Evolutionary conservation across 2,797 vertebrate genomes (phyloP).

Genomic region (Sparidentex hasta): DNA sequence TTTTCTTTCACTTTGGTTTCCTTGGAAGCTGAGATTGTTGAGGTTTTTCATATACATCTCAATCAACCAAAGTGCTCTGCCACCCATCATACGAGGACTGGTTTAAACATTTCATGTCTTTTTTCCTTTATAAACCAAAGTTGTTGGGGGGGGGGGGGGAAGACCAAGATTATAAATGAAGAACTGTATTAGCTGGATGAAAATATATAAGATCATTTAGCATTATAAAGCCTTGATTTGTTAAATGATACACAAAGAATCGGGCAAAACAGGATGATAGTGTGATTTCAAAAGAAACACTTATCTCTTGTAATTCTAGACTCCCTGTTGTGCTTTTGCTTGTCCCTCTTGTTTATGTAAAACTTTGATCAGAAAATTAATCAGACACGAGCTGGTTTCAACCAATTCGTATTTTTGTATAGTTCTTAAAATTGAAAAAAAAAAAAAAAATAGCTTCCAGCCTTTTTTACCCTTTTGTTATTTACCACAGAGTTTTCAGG

Average conservation of each 20-base stretch:
- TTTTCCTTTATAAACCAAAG: not conserved
- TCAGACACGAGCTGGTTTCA: not conserved
- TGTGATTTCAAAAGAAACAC: not conserved
- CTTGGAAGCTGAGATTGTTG: not conserved
- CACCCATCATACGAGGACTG: not conserved
- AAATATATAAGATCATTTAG: not conserved
- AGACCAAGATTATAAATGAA: not conserved
- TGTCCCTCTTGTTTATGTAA: not conserved
- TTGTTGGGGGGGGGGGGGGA: too few relatives aligned
- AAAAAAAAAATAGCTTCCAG: not conserved
- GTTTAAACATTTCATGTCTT: not conserved
- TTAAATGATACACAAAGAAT: not conserved
- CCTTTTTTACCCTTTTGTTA: not conserved
- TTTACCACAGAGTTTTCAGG: not conserved
- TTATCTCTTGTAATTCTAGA: not conserved
- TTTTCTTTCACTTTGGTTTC: conserved; percentile 5
- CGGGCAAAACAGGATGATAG: not conserved
- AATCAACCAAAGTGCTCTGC: not conserved
- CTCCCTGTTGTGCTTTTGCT: not conserved
- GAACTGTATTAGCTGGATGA: not conserved
- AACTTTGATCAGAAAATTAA: not conserved
- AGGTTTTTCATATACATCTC: not conserved
- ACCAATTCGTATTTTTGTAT: not conserved
- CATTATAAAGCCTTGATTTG: not conserved
- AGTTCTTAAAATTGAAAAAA: not conserved